phyloP scores from a whole-genome alignment of 1,140 invertebrate genomes.

The Drosophila sucinea region DNA sequence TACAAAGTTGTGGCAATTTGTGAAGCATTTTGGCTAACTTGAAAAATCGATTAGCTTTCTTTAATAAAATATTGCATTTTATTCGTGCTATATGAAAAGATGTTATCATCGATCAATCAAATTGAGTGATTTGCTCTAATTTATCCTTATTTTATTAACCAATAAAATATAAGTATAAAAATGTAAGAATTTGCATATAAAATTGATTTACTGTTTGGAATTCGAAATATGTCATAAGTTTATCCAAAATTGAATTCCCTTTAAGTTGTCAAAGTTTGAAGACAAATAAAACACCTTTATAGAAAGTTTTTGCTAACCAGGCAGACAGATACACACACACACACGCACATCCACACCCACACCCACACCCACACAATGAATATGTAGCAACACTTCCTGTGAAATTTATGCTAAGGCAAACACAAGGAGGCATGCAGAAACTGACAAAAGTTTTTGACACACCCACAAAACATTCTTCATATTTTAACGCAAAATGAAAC shows the following conservation, averaged over 20 bases:
- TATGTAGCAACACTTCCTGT: slow-evolving; percentile 51
- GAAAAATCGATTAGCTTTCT: no score
- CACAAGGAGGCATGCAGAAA: slow-evolving; percentile 19
- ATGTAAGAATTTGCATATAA: not conserved
- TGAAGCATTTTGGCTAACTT: no score
- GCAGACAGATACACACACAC: slow-evolving; percentile 27
- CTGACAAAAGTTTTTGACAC: slow-evolving; percentile 41
- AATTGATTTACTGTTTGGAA: not conserved
- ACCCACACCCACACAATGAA: slow-evolving; percentile 41
- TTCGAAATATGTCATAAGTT: not conserved
- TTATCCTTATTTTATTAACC: no score
- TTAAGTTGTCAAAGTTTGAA: slow-evolving; percentile 46
- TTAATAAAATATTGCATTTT: no score
- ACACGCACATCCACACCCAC: not conserved
- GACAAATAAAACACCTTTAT: slow-evolving; percentile 6
- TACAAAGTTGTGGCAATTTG: no score
- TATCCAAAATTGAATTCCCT: slow-evolving; percentile 39
- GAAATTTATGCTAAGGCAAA: slow-evolving; percentile 35
- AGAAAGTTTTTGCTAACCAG: slow-evolving; percentile 15
- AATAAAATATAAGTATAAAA: not conserved
- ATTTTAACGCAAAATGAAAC: slow-evolving; percentile 57
- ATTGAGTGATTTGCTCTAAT: no score
- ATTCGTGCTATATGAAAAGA: no score
- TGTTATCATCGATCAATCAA: no score
- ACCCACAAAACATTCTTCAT: slow-evolving; percentile 46